Percentiles rank a stretch among this genome's conserved stretches.
These are phyloP conservation scores for Lanistes nyassanus DNA, from an alignment of 1,140 invertebrate genomes.

Conservation along the genomic window DNA sequence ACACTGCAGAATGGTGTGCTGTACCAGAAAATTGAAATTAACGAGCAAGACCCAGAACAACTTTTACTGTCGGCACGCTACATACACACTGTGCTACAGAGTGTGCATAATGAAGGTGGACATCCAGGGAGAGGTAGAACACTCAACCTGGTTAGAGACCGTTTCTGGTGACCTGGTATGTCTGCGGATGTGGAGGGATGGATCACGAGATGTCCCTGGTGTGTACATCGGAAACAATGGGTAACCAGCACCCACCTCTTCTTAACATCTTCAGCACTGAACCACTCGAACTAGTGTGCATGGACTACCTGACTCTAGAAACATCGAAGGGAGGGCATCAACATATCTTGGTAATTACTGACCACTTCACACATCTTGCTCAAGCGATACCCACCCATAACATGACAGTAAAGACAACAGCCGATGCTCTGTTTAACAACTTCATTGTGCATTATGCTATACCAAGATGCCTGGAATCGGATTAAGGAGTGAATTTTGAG, in stretches of 20 bases:
- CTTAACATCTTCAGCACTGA: conserved; percentile 5
- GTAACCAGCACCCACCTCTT: conserved; percentile 9
- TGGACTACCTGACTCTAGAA: conserved; percentile 32
- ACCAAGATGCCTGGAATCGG: conserved; percentile 22
- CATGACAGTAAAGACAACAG: conserved; percentile 29
- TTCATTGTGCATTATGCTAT: conserved; percentile 35
- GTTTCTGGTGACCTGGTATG: conserved; percentile 33
- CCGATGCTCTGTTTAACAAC: conserved; percentile 31
- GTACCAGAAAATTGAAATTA: background rate
- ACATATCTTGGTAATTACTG: conserved; percentile 25
- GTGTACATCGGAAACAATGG: conserved; percentile 12
- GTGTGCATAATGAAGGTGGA: conserved; percentile 29
- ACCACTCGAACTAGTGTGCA: conserved; percentile 27
- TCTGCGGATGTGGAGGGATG: conserved; percentile 23
- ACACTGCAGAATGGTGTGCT: background rate
- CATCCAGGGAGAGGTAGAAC: conserved; percentile 31
- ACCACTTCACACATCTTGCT: conserved; percentile 33
- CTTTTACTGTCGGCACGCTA: conserved; percentile 4
- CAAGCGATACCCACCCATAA: conserved; percentile 24
- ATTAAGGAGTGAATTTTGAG: conserved; percentile 36
- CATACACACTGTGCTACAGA: background rate
- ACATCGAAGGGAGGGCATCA: conserved; percentile 28
- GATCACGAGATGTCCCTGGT: conserved; percentile 14
- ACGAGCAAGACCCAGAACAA: background rate
- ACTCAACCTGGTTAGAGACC: background rate